Percentiles rank a stretch among this genome's conserved stretches.
Conservation (phyloP, 2,797 vertebrate species). For the Ctenopoma multispine region DNA sequence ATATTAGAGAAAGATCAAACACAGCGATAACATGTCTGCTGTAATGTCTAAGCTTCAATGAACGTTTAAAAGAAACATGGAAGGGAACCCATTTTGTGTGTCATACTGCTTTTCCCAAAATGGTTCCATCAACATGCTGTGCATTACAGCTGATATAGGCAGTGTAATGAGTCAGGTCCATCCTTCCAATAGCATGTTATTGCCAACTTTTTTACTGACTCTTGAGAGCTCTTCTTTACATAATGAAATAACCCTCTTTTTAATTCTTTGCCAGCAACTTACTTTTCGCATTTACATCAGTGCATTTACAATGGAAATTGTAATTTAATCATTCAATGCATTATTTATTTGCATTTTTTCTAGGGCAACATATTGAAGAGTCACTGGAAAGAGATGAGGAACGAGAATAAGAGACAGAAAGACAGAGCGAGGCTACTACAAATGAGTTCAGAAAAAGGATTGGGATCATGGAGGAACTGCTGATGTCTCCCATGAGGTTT, state of each 20-base stretch:
- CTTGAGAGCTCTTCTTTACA: constrained; percentile 44
- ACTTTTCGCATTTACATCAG: constrained; percentile 65
- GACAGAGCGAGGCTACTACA: constrained; percentile 33
- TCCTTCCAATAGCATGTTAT: constrained; percentile 37
- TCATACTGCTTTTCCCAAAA: constrained; percentile 28
- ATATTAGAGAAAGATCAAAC: constrained; percentile 40
- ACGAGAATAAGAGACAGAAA: constrained; percentile 34
- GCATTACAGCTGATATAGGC: constrained; percentile 21
- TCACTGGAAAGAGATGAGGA: constrained; percentile 35
- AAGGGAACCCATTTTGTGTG: constrained; percentile 30
- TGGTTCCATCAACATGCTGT: constrained; percentile 53
- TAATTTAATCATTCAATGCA: constrained; percentile 70
- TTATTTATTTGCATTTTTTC: constrained; percentile 74
- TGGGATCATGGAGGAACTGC: constrained; percentile 35
- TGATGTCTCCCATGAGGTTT: constrained; percentile 55
- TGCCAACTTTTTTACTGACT: constrained; percentile 52
- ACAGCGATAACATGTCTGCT: constrained; percentile 30
- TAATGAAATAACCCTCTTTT: constrained; percentile 62
- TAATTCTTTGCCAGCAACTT: constrained; percentile 60
- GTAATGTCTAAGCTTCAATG: constrained; percentile 37
- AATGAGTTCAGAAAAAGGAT: constrained; percentile 44
- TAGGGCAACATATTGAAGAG: constrained; percentile 63
- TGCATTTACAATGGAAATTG: constrained; percentile 71
- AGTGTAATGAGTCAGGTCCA: constrained; percentile 31
- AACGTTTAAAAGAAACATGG: constrained; percentile 37